Percentiles rank a stretch among this genome's conserved stretches.
Conservation (phyloP, 1,140 invertebrate genomes). For the fruit fly (Drosophila melanogaster) region Release_6_plus_ISO1_MT NT_033777.3:24042501-24043000, state of each 20-base stretch:
- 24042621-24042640: constrained; percentile 65
- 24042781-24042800: not conserved
- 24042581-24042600: constrained; percentile 28
- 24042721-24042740: constrained; percentile 1
- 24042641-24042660: constrained; percentile 43
- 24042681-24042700: not conserved
- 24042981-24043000: no score
- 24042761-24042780: not conserved
- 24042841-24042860: not conserved
- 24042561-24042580: constrained; percentile 29
- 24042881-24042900: no score
- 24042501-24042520: constrained; percentile 43
- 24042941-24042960: no score
- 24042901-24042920: no score
- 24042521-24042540: constrained; percentile 41
- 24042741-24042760: not conserved
- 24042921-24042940: no score
- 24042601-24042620: constrained; percentile 31
- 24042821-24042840: not conserved
- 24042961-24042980: no score
- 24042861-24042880: no score
- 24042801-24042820: not conserved
- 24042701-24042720: not conserved
- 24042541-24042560: constrained; percentile 43
- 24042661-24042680: not conserved